Percentiles rank a stretch among this genome's conserved stretches.
These are phyloP conservation scores for Megathymus violae DNA, from an alignment of 1,140 invertebrate species.

Conservation along the genomic window DNA sequence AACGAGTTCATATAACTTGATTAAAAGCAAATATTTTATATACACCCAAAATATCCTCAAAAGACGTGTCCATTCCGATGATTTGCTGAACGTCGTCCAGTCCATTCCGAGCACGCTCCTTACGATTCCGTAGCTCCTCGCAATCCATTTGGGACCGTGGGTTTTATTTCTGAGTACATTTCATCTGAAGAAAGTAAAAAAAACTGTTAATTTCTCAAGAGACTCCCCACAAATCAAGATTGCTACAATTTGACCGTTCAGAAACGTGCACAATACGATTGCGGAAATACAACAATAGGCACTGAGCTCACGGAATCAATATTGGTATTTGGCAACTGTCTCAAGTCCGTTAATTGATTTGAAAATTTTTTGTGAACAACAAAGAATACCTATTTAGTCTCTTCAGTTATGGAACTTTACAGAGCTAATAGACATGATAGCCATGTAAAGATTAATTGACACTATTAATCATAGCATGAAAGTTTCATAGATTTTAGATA, in stretches of 20 bases:
- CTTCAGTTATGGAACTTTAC: too few relatives aligned
- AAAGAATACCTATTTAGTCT: too few relatives aligned
- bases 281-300: constrained; percentile 9
- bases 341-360: too few relatives aligned
- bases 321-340: not conserved
- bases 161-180: constrained; percentile 32
- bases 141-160: constrained; percentile 24
- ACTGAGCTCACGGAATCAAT: not conserved
- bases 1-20: too few relatives aligned
- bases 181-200: constrained; percentile 33
- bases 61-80: not conserved
- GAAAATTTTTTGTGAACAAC: not conserved
- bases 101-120: not conserved
- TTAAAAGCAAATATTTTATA: too few relatives aligned
- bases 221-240: constrained; percentile 39
- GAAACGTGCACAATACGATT: constrained; percentile 13
- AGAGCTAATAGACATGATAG: too few relatives aligned
- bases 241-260: constrained; percentile 15
- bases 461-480: too few relatives aligned
- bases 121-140: not conserved
- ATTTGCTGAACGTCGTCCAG: not conserved
- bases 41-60: too few relatives aligned
- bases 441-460: too few relatives aligned
- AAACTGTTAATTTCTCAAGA: constrained; percentile 44
- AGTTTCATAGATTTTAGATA: too few relatives aligned